Conservation (phyloP, 2,888 invertebrate species). For the Drosophila fungiperda region DNA sequence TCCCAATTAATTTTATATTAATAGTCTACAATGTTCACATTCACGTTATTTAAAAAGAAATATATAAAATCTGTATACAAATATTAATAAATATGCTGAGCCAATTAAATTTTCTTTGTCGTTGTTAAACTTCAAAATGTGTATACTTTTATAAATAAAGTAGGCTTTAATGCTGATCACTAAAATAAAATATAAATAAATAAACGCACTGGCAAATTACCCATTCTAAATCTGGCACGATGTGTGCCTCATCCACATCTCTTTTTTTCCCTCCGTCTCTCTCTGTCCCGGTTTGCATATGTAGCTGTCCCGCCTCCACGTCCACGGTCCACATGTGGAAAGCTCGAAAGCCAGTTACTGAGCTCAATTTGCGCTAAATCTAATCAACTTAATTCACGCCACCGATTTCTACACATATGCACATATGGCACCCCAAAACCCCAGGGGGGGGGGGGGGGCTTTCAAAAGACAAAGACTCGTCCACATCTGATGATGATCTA, state of each 20-base stretch:
- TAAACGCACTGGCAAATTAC: slow-evolving; percentile 43
- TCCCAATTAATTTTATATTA: neutral
- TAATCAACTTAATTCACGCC: slow-evolving; percentile 80
- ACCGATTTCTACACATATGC: slow-evolving; percentile 35
- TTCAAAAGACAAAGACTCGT: slow-evolving; percentile 54
- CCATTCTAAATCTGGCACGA: slow-evolving; percentile 42
- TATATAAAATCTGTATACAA: neutral
- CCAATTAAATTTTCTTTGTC: neutral
- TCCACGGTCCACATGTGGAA: slow-evolving; percentile 22
- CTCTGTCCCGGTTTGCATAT: neutral
- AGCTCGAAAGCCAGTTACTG: slow-evolving; percentile 29
- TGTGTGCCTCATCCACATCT: neutral
- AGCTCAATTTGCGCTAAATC: slow-evolving; percentile 72
- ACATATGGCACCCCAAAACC: slow-evolving; percentile 37
- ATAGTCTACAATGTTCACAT: neutral
- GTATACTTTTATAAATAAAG: slow-evolving; percentile 15
- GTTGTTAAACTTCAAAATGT: slow-evolving; percentile 7
- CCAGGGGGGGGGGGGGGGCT: neutral
- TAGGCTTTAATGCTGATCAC: slow-evolving; percentile 33
- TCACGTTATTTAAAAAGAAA: neutral
- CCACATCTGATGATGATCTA: slow-evolving; percentile 36
- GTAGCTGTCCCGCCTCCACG: neutral
- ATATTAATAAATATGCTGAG: neutral
- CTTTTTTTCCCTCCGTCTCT: neutral
- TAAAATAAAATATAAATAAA: neutral